Conservation (phyloP, 2,113 vertebrate genomes). For the Rhegmatorhina hoffmannsi region DNA sequence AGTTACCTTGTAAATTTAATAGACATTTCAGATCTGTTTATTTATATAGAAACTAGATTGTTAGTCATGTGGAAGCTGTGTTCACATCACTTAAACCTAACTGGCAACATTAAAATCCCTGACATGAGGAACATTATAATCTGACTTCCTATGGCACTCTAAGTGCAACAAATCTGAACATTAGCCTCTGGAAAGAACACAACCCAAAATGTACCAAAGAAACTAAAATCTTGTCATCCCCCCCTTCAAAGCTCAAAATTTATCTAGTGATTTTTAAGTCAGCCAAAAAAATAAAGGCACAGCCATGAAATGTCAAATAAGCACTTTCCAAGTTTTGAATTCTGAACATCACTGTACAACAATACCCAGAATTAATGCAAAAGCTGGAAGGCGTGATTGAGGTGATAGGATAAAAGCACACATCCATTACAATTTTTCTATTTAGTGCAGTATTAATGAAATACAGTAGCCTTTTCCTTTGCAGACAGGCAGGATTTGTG, state of each 20-base stretch:
- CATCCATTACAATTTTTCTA: not conserved
- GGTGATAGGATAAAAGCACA: not conserved
- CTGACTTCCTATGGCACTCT: not conserved
- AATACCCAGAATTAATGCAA: not conserved
- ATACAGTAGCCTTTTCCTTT: not conserved
- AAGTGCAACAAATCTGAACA: not conserved
- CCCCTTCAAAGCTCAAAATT: not conserved
- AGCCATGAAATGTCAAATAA: constrained; percentile 26
- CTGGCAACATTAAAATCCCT: not conserved
- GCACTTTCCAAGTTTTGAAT: constrained; percentile 30
- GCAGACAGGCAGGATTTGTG: not conserved
- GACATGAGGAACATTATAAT: not conserved
- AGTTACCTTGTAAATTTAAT: not conserved
- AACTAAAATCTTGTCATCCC: not conserved
- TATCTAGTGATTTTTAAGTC: not conserved
- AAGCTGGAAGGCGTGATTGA: not conserved
- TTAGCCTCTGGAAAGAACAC: not conserved
- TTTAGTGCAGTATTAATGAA: constrained; percentile 40
- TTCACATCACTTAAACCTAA: constrained; percentile 18
- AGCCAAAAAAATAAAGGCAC: constrained; percentile 6
- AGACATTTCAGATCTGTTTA: not conserved
- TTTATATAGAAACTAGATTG: not conserved
- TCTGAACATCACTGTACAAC: not conserved
- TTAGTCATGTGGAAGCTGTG: not conserved
- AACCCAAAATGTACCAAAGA: not conserved